Evolutionary conservation across 2,888 invertebrate genomes (phyloP).

Genomic region (Dysmachus trigonus): DNA sequence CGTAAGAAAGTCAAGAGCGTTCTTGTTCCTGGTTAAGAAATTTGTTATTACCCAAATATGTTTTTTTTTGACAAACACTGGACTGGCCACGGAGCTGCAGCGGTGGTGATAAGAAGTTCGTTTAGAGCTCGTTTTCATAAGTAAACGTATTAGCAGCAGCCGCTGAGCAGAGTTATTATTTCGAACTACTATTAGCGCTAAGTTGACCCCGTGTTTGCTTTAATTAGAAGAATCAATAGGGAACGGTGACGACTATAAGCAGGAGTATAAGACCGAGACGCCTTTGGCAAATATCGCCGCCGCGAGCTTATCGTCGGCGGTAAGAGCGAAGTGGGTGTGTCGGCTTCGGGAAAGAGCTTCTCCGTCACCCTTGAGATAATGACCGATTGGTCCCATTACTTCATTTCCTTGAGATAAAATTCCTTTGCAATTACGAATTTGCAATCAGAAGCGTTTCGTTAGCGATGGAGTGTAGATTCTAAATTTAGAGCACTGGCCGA

Average conservation of each 20-base stretch:
- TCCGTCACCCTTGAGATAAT: neutral
- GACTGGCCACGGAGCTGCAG: neutral
- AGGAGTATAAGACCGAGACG: neutral
- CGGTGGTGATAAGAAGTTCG: neutral
- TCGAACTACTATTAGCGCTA: neutral
- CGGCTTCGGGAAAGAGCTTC: neutral
- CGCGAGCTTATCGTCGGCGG: neutral
- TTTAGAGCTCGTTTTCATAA: neutral
- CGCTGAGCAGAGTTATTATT: neutral
- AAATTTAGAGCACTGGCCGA: neutral
- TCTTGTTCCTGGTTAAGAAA: neutral
- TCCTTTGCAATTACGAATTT: neutral
- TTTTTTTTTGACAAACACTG: neutral
- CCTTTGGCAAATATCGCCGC: neutral
- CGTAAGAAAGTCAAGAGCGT: neutral
- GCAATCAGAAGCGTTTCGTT: neutral
- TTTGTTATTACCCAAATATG: neutral
- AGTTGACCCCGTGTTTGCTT: neutral
- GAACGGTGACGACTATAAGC: neutral
- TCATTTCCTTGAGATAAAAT: neutral
- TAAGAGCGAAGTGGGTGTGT: neutral
- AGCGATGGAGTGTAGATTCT: neutral
- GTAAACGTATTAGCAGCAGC: neutral
- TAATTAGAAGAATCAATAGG: neutral
- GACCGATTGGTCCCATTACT: neutral